These are phyloP conservation scores for Cladorhizidae sp. DNA, from an alignment of 37 sponge, comb jelly and placozoan species.

Conservation along the genomic window DNA sequence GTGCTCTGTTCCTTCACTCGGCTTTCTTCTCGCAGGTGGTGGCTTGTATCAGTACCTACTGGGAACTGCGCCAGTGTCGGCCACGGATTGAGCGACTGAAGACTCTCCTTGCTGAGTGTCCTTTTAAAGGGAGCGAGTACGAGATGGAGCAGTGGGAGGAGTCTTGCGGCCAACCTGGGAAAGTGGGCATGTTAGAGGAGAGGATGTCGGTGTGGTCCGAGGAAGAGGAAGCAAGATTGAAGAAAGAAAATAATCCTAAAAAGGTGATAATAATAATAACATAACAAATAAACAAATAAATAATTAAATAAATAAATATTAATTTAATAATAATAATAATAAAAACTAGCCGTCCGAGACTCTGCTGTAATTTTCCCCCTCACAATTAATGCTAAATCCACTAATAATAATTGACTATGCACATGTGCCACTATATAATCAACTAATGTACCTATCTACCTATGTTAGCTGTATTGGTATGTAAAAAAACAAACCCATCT, in stretches of 20 bases:
- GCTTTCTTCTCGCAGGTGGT: slow-evolving; percentile 49
- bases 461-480: no score
- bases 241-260: background rate
- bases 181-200: background rate
- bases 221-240: background rate
- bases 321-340: no score
- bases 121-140: slow-evolving; percentile 65
- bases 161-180: background rate
- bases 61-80: slow-evolving; percentile 65
- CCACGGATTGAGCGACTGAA: slow-evolving; percentile 65
- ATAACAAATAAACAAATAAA: no score
- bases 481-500: no score
- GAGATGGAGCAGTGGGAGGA: slow-evolving; percentile 29
- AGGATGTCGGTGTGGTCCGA: background rate
- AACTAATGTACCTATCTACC: no score
- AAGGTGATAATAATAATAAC: no score
- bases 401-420: no score
- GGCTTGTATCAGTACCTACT: slow-evolving; percentile 48
- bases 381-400: no score
- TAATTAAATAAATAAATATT: no score
- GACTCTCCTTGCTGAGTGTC: slow-evolving; percentile 56
- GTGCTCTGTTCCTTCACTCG: background rate
- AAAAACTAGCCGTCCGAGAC: no score
- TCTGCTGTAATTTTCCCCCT: no score
- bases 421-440: no score